Percentiles rank a stretch among this genome's conserved stretches.
Evolutionary conservation across 2,888 invertebrate species (phyloP).

Genomic region (Metopia argyrocephala): DNA sequence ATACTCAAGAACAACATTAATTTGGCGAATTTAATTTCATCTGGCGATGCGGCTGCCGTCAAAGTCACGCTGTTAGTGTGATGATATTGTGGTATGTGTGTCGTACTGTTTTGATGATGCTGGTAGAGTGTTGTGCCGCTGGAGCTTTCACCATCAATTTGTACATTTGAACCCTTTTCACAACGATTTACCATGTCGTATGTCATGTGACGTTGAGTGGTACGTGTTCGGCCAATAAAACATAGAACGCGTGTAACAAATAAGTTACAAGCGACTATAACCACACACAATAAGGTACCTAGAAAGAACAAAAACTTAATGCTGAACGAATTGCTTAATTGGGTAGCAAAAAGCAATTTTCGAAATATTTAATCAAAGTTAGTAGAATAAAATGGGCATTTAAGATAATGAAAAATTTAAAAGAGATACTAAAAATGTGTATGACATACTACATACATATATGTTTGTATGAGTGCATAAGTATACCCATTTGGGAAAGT

Average conservation of each 20-base stretch:
- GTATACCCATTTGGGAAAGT: no score
- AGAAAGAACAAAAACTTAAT: conserved; percentile 35
- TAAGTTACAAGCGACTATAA: conserved; percentile 90
- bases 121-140: conserved; percentile 74
- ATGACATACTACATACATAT: no score
- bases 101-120: conserved; percentile 63
- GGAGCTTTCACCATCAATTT: conserved; percentile 72
- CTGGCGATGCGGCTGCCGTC: conserved; percentile 80
- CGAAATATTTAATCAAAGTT: not conserved
- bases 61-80: conserved; percentile 75
- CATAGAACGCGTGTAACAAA: conserved; percentile 88
- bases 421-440: not conserved
- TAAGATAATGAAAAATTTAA: not conserved
- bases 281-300: conserved; percentile 86
- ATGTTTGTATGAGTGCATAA: no score
- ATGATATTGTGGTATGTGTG: conserved; percentile 62
- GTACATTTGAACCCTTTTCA: conserved; percentile 70
- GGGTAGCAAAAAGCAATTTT: conserved; percentile 18
- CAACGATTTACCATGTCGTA: conserved; percentile 74
- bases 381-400: not conserved
- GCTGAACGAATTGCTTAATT: no score
- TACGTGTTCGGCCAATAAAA: conserved; percentile 77
- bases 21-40: conserved; percentile 91
- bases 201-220: conserved; percentile 73
- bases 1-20: conserved; percentile 91